These are phyloP conservation scores for Lycocorax pyrrhopterus DNA, from an alignment of 2,113 vertebrate genomes.

Conservation along the genomic window DNA sequence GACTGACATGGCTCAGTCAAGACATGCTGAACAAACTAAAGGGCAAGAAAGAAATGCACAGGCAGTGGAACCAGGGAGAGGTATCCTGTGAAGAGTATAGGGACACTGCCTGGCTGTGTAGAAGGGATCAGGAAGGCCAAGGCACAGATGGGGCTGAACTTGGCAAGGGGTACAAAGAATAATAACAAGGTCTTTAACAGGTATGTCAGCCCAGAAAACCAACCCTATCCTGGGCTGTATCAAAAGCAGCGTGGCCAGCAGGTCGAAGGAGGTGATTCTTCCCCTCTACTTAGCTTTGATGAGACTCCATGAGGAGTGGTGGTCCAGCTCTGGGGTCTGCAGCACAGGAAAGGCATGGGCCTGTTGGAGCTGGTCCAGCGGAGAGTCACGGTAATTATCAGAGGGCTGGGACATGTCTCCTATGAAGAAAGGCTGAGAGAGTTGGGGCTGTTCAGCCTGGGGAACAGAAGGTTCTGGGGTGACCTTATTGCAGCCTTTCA, in stretches of 20 bases:
- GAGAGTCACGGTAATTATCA: neutral
- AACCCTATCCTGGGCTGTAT: accelerated
- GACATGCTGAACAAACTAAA: neutral
- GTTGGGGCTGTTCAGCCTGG: neutral
- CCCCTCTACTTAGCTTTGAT: neutral
- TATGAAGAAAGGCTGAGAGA: neutral
- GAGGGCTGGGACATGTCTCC: too few relatives aligned
- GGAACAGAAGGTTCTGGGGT: neutral
- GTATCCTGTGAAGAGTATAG: too few relatives aligned
- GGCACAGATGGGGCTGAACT: neutral
- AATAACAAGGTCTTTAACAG: neutral
- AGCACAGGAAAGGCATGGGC: neutral
- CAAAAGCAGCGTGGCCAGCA: accelerated
- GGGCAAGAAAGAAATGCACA: neutral
- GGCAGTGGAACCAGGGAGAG: neutral
- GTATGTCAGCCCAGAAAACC: neutral
- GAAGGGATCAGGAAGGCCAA: neutral
- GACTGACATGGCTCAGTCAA: neutral
- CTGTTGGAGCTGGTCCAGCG: accelerated
- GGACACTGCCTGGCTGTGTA: neutral
- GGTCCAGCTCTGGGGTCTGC: neutral
- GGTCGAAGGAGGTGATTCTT: neutral
- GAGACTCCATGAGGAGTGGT: neutral
- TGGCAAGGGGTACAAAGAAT: neutral
- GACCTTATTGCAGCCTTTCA: neutral